Conservation (phyloP, 2,113 vertebrate species). For the Sturnus vulgaris region DNA sequence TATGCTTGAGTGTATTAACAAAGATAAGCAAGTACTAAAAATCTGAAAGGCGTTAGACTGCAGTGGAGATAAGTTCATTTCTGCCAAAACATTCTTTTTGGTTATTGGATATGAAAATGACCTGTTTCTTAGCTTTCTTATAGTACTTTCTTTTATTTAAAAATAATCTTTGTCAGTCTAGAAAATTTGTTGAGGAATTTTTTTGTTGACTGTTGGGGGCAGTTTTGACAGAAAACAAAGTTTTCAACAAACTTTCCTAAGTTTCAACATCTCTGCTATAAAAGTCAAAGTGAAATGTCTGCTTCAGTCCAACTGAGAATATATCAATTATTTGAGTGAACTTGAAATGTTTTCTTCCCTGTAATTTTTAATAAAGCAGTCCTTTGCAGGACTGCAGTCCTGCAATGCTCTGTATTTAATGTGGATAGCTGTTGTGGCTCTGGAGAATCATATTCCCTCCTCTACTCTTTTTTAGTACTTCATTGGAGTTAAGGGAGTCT, state of each 20-base stretch:
- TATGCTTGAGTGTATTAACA: neutral
- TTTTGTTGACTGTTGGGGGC: neutral
- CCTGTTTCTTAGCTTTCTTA: neutral
- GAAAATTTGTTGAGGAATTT: neutral
- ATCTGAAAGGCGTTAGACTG: neutral
- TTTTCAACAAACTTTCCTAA: neutral
- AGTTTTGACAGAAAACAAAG: constrained; percentile 31
- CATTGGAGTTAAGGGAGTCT: neutral
- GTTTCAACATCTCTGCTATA: neutral
- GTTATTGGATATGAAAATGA: neutral
- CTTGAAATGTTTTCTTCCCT: neutral
- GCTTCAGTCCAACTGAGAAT: neutral
- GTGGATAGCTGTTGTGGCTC: neutral
- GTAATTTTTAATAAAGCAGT: neutral
- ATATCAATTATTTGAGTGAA: neutral
- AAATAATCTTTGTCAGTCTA: neutral
- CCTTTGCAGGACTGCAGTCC: neutral
- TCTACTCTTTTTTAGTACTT: neutral
- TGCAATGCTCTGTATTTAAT: neutral
- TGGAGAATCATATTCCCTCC: neutral
- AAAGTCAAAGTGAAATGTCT: neutral
- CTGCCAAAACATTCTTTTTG: constrained; percentile 2
- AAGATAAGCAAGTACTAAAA: constrained; percentile 15
- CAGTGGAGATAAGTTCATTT: neutral
- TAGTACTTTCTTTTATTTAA: neutral